Conservation (phyloP, 1,140 invertebrate genomes). For the Hycleus cichorii region DNA sequence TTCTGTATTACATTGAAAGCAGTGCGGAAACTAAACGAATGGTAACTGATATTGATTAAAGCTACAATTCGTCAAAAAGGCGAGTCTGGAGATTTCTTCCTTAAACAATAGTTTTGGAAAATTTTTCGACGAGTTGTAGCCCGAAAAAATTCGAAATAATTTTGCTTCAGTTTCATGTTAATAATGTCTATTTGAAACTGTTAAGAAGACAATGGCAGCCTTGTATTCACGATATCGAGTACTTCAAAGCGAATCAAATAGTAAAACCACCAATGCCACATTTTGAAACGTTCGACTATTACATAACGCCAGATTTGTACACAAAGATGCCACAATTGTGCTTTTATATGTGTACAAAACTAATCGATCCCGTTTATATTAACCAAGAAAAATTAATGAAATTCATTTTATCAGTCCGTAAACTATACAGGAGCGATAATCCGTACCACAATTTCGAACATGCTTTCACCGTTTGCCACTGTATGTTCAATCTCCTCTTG, state of each 20-base stretch:
- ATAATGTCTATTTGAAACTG: constrained; percentile 9
- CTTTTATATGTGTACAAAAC: constrained; percentile 45
- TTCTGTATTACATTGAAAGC: constrained; percentile 39
- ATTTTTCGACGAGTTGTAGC: too few relatives aligned
- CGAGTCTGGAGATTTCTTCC: too few relatives aligned
- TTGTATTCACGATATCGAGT: constrained; percentile 23
- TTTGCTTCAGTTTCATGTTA: background rate
- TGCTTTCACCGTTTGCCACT: constrained; percentile 51
- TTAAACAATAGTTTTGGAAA: too few relatives aligned
- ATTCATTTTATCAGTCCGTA: constrained; percentile 45
- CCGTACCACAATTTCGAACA: constrained; percentile 54
- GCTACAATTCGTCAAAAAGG: too few relatives aligned
- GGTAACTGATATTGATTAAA: background rate
- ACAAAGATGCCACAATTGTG: constrained; percentile 44
- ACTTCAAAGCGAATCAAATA: constrained; percentile 14
- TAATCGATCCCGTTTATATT: constrained; percentile 39
- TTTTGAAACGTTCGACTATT: constrained; percentile 45
- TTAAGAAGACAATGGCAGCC: constrained; percentile 24
- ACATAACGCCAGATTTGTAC: constrained; percentile 43
- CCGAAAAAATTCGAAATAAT: too few relatives aligned
- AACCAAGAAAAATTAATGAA: constrained; percentile 35
- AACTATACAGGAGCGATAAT: constrained; percentile 43
- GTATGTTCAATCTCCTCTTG: constrained; percentile 47
- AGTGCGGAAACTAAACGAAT: background rate
- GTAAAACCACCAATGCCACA: constrained; percentile 11